Conservation (phyloP, 2,113 vertebrate genomes). For the Pterocles burchelli region DNA sequence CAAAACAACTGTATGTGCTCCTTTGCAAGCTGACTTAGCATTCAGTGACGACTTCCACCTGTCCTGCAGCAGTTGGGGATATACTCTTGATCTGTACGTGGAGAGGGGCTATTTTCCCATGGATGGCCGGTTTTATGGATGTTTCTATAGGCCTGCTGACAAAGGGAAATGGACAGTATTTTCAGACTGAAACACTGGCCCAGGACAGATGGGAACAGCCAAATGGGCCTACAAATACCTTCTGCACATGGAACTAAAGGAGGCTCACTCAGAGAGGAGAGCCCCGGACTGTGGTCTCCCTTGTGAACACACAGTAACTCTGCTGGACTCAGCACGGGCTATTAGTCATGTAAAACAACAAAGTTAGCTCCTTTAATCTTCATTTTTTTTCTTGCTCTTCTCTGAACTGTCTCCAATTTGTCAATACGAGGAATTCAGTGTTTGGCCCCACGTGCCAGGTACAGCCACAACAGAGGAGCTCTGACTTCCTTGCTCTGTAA, state of each 20-base stretch:
- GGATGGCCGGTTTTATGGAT: background rate
- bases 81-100: background rate
- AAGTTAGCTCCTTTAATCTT: background rate
- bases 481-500: background rate
- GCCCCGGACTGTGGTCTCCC: background rate
- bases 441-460: background rate
- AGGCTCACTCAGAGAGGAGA: background rate
- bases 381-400: background rate
- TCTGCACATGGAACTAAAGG: background rate
- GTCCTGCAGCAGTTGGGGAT: background rate
- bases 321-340: background rate
- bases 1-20: background rate
- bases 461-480: background rate
- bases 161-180: background rate
- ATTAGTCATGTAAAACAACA: background rate
- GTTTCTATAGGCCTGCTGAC: background rate
- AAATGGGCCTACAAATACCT: background rate
- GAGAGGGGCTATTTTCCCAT: background rate
- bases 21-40: background rate
- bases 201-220: background rate
- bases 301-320: background rate
- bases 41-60: background rate
- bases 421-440: background rate
- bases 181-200: background rate
- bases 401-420: constrained; percentile 5